Evolutionary conservation across 2,797 vertebrate genomes (phyloP).

Genomic region (Phoxinus dragarum): DNA sequence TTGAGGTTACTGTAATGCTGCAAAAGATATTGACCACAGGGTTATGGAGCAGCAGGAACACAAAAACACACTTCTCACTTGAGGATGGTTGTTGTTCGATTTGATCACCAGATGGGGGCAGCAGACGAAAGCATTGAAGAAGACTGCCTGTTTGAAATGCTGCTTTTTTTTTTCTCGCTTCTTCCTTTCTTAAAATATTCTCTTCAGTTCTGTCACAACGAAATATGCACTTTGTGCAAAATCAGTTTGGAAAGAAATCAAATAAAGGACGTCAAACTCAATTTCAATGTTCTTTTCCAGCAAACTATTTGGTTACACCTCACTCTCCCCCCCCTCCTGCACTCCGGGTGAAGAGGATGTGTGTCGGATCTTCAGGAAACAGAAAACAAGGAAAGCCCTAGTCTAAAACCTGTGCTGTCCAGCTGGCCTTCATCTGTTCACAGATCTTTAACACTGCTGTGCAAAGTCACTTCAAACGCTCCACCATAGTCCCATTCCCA

Average conservation of each 20-base stretch:
- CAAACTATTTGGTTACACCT: background rate
- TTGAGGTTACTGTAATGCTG: background rate
- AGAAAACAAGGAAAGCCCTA: background rate
- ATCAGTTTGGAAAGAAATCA: background rate
- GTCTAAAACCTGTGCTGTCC: background rate
- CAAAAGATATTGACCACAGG: background rate
- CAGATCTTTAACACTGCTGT: background rate
- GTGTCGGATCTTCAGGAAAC: background rate
- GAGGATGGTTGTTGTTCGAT: background rate
- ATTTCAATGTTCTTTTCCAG: background rate
- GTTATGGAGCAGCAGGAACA: background rate
- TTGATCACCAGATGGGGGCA: slow-evolving; percentile 60
- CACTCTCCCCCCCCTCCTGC: no score
- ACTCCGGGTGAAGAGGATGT: background rate
- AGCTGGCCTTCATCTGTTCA: background rate
- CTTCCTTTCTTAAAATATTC: background rate
- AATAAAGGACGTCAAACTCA: background rate
- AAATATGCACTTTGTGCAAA: background rate
- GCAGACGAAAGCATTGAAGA: slow-evolving; percentile 53
- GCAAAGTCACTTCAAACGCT: background rate
- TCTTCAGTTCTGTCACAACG: background rate
- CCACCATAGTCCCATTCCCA: background rate
- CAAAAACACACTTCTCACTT: background rate
- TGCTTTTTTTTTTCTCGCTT: background rate
- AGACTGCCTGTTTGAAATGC: background rate